phyloP scores from a whole-genome alignment of 2,797 vertebrate genomes.

The Hemitrygon akajei region DNA sequence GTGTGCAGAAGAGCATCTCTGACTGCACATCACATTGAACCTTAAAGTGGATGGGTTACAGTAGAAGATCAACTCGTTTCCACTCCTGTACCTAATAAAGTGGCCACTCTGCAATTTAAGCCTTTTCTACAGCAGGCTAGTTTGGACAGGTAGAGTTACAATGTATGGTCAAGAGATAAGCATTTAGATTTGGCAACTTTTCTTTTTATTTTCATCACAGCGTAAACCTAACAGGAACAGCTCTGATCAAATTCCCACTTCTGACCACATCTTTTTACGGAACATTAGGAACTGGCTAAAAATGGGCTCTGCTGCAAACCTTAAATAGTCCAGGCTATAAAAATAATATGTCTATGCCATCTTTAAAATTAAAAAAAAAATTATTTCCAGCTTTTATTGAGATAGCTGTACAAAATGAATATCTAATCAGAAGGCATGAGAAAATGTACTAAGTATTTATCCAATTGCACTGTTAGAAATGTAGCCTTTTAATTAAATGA shows the following conservation, averaged over 20 bases:
- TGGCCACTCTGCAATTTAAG: not conserved
- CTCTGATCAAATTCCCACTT: not conserved
- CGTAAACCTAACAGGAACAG: not conserved
- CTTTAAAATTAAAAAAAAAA: not conserved
- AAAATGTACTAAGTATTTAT: not conserved
- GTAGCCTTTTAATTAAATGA: slow-evolving; percentile 29
- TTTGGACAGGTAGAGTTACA: not conserved
- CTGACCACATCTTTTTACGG: not conserved
- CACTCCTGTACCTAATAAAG: no score
- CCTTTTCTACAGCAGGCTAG: not conserved
- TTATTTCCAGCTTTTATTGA: not conserved
- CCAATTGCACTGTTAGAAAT: not conserved
- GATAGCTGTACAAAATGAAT: slow-evolving; percentile 5
- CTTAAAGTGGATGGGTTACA: no score
- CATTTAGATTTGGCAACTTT: slow-evolving; percentile 4
- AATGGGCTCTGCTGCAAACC: not conserved
- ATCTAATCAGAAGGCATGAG: not conserved
- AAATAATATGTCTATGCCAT: not conserved
- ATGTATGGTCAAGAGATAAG: not conserved
- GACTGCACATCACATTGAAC: no score
- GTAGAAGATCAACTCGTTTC: no score
- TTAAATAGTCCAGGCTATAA: slow-evolving; percentile 1
- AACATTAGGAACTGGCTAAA: not conserved
- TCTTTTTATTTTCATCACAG: slow-evolving; percentile 9
- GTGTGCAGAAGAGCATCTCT: no score